phyloP scores from a whole-genome alignment of 2,888 invertebrate genomes.

The Leistus spinibarbis region DNA sequence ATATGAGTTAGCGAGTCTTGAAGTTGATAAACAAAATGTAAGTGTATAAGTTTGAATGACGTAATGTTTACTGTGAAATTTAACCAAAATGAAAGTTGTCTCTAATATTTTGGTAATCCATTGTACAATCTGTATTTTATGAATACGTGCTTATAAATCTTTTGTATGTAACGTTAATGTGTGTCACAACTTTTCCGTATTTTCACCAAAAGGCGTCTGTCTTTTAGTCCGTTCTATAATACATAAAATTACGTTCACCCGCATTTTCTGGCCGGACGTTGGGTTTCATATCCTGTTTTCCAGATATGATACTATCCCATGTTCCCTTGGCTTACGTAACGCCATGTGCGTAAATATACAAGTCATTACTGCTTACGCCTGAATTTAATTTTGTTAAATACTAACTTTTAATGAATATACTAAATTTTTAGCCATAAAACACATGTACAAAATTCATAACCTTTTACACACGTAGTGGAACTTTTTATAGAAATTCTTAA shows the following conservation, averaged over 20 bases:
- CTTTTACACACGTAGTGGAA: background rate
- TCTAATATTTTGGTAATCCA: no score
- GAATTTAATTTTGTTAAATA: background rate
- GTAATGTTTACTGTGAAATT: no score
- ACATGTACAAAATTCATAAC: background rate
- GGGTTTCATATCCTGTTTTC: constrained; percentile 22
- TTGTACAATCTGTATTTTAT: no score
- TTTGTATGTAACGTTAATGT: background rate
- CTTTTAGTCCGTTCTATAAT: constrained; percentile 14
- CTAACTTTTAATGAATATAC: constrained; percentile 21
- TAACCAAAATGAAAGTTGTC: no score
- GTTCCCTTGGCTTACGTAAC: background rate
- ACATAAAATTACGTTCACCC: constrained; percentile 16
- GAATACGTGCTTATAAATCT: no score
- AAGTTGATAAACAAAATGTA: no score
- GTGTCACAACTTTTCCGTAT: background rate
- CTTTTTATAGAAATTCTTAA: no score
- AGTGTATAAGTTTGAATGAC: no score
- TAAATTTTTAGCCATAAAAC: background rate
- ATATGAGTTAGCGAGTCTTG: no score
- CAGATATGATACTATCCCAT: constrained; percentile 12
- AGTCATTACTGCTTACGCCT: background rate
- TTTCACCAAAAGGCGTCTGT: background rate
- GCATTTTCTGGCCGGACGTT: constrained; percentile 12
- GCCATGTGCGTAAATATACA: background rate